Evolutionary conservation across 2,797 vertebrate species (phyloP).

Genomic region (Okamejei kenojei): DNA sequence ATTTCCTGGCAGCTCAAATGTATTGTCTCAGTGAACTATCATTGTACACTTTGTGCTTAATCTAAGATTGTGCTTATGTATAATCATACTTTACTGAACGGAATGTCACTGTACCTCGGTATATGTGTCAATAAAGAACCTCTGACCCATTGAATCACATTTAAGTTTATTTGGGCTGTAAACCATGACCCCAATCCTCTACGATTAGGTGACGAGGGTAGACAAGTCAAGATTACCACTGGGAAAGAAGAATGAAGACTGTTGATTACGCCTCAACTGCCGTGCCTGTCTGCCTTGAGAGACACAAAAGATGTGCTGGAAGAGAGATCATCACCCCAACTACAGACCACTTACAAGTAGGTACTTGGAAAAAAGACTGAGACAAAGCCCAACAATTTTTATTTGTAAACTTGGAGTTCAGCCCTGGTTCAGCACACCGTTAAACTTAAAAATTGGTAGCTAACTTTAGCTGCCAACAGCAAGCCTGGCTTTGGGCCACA

Average conservation of each 20-base stretch:
- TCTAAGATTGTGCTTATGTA: no score
- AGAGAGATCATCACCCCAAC: neutral
- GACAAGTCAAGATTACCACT: neutral
- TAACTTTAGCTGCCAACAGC: neutral
- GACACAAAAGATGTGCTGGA: neutral
- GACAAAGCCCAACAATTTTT: conserved; percentile 11
- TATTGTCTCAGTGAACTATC: no score
- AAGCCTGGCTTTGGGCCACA: neutral
- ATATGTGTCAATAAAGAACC: no score
- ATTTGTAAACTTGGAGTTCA: conserved; percentile 22
- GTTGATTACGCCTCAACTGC: neutral
- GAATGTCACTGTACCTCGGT: no score
- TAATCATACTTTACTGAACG: no score
- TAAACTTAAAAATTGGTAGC: neutral
- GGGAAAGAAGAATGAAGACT: neutral
- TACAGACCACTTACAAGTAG: neutral
- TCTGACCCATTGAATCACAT: neutral
- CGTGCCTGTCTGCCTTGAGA: neutral
- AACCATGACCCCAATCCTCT: neutral
- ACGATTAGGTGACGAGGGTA: neutral
- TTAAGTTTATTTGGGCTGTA: neutral
- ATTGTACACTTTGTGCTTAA: no score
- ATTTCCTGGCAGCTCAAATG: neutral
- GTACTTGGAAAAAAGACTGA: neutral
- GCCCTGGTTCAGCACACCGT: neutral